Conservation (phyloP, 1,140 invertebrate species). For the Drosophila takahashii region DNA sequence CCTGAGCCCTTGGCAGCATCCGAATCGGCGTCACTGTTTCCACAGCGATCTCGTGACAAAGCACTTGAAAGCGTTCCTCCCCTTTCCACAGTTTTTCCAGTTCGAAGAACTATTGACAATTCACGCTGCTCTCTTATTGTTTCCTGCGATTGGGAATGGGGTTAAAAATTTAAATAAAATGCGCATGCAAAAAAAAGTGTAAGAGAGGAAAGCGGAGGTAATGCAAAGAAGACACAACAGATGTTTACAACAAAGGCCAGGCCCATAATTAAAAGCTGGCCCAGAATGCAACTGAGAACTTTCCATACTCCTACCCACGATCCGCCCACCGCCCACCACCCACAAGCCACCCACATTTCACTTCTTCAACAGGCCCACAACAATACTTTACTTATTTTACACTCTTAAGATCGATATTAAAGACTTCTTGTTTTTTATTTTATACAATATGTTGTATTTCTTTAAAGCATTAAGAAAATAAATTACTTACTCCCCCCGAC, state of each 20-base stretch:
- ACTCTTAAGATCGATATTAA: not conserved
- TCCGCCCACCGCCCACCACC: not conserved
- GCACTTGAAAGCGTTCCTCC: constrained; percentile 20
- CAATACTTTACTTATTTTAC: not conserved
- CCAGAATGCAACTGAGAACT: constrained; percentile 66
- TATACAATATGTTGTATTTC: too few species aligned
- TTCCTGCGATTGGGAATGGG: constrained; percentile 57
- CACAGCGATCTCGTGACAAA: constrained; percentile 20
- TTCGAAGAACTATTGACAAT: constrained; percentile 72
- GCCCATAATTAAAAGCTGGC: constrained; percentile 78
- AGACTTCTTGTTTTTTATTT: not conserved
- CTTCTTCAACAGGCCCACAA: constrained; percentile 4
- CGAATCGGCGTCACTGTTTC: not conserved
- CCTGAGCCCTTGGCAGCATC: not conserved
- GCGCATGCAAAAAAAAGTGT: constrained; percentile 64
- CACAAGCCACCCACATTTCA: not conserved
- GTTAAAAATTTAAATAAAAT: constrained; percentile 80
- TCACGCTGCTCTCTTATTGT: constrained; percentile 36
- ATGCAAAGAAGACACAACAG: constrained; percentile 34
- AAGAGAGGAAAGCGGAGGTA: constrained; percentile 5
- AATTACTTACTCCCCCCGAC: too few species aligned
- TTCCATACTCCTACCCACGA: constrained; percentile 30
- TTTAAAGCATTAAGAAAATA: too few species aligned
- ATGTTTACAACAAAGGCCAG: constrained; percentile 52
- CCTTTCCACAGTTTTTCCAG: constrained; percentile 1